Conservation (phyloP, 2,888 invertebrate genomes). For the Leptopilina myrica region DNA sequence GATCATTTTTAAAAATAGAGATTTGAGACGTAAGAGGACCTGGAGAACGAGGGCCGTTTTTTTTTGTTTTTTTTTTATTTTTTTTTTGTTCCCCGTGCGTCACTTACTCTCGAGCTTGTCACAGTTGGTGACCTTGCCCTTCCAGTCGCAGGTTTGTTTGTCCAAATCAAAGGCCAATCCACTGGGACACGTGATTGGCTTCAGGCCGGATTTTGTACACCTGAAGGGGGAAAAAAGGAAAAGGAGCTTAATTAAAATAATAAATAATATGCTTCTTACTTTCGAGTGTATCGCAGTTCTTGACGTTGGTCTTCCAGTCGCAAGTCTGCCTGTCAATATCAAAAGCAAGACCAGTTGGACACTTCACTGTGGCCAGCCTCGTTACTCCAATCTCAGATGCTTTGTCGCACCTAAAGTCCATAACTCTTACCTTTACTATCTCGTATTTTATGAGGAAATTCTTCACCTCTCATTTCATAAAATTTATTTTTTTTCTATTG, state of each 20-base stretch:
- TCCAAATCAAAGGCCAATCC: slow-evolving; percentile 98
- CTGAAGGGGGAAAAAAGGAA: slow-evolving; percentile 82
- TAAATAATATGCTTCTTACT: slow-evolving; percentile 83
- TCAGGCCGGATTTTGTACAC: slow-evolving; percentile 97
- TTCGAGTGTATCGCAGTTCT: slow-evolving; percentile 95
- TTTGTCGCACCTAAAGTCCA: slow-evolving; percentile 89
- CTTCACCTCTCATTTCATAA: slow-evolving; percentile 5
- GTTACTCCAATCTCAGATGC: slow-evolving; percentile 91
- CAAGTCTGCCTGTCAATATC: slow-evolving; percentile 96
- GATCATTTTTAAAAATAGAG: background rate
- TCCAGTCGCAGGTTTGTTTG: slow-evolving; percentile 99
- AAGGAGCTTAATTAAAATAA: slow-evolving; percentile 62
- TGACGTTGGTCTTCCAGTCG: slow-evolving; percentile 97
- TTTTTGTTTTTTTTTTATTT: slow-evolving; percentile 46
- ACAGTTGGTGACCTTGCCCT: slow-evolving; percentile 98
- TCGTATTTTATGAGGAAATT: background rate
- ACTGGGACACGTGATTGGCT: slow-evolving; percentile 97
- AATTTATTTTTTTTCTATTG: background rate
- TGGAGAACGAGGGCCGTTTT: slow-evolving; percentile 42
- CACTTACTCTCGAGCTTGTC: slow-evolving; percentile 97
- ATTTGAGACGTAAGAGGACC: slow-evolving; percentile 42
- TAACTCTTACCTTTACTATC: slow-evolving; percentile 38
- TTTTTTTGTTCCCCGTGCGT: slow-evolving; percentile 69
- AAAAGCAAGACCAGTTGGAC: slow-evolving; percentile 94
- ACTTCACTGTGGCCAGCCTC: slow-evolving; percentile 92